A percentile compares a stretch with the other conserved stretches of the same genome.
These are phyloP conservation scores for Entomobrya proxima DNA, from an alignment of 2,888 invertebrate genomes.

Conservation along the genomic window DNA sequence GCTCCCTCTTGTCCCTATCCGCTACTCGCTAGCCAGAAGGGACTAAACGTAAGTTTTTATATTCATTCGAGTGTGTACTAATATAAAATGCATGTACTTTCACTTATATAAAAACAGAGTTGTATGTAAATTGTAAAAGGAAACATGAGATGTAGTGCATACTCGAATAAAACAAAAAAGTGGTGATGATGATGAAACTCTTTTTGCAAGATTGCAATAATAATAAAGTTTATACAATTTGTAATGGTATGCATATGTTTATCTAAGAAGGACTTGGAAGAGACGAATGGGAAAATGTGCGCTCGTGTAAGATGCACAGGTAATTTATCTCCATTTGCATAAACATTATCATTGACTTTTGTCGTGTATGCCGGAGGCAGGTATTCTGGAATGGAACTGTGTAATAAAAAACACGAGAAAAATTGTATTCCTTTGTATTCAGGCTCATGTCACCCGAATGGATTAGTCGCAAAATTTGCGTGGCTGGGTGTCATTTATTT, in stretches of 20 bases:
- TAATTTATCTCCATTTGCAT: constrained; percentile 31
- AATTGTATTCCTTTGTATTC: neutral
- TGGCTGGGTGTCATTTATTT: neutral
- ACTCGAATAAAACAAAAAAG: neutral
- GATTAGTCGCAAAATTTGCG: neutral
- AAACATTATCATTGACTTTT: neutral
- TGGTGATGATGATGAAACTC: neutral
- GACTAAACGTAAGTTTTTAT: neutral
- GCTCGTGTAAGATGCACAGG: neutral
- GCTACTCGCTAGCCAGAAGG: neutral
- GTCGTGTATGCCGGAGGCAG: neutral
- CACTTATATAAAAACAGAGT: neutral
- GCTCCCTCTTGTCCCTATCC: neutral
- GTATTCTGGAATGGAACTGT: neutral
- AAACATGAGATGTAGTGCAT: neutral
- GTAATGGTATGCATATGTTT: neutral
- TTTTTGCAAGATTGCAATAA: neutral
- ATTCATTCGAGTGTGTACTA: neutral
- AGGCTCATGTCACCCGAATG: neutral
- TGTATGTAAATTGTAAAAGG: neutral
- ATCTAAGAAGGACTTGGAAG: neutral
- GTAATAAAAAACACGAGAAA: neutral
- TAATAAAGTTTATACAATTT: neutral
- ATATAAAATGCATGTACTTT: neutral
- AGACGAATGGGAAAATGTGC: neutral